Evolutionary conservation across 2,113 vertebrate species (phyloP).

Genomic region (Oceanites oceanicus): DNA sequence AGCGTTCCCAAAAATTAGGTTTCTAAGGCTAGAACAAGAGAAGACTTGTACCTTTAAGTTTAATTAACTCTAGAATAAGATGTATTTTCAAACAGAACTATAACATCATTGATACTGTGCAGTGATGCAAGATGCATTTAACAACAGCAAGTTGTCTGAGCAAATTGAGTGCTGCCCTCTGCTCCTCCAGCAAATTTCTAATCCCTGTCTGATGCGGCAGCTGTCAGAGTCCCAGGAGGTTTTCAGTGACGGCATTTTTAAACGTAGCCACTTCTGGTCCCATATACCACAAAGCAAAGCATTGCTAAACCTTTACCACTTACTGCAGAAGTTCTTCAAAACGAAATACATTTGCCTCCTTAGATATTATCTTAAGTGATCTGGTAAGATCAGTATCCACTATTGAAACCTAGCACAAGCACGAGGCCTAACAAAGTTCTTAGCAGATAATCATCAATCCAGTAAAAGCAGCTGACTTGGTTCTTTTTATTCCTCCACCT

Average conservation of each 20-base stretch:
- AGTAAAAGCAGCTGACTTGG: neutral
- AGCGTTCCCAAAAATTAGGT: neutral
- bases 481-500: neutral
- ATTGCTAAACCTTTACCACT: neutral
- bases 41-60: neutral
- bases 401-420: neutral
- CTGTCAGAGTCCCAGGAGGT: neutral
- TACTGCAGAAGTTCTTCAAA: neutral
- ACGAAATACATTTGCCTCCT: neutral
- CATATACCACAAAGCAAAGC: neutral
- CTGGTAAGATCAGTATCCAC: neutral
- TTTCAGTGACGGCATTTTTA: neutral
- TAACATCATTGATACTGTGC: neutral
- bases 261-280: neutral
- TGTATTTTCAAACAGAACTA: neutral
- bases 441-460: neutral
- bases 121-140: neutral
- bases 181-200: neutral
- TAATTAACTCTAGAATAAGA: neutral
- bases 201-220: neutral
- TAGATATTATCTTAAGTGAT: neutral
- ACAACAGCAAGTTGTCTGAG: neutral
- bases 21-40: neutral
- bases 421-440: neutral
- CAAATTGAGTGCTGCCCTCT: neutral